These are phyloP conservation scores for Phataginus tricuspis DNA, from an alignment of 2,797 vertebrate genomes.

Conservation along the genomic window DNA sequence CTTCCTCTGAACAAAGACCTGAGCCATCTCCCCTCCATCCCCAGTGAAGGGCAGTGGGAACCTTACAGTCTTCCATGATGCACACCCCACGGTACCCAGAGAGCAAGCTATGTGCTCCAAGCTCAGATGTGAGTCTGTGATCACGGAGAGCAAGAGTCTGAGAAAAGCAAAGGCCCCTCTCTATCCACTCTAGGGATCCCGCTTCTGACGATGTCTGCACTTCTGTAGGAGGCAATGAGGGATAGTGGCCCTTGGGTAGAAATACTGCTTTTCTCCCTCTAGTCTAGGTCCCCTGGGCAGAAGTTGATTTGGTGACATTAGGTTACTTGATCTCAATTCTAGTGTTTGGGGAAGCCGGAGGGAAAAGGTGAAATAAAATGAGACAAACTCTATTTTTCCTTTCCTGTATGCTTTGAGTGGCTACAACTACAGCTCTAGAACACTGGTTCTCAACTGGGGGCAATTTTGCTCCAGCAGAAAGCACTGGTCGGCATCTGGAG, in stretches of 20 bases:
- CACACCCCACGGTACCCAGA: not conserved
- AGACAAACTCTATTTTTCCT: not conserved
- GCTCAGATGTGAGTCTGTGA: not conserved
- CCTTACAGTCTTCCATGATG: not conserved
- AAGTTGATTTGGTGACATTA: not conserved
- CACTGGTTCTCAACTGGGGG: not conserved
- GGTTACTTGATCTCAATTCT: not conserved
- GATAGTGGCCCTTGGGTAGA: not conserved
- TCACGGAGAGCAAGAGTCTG: not conserved
- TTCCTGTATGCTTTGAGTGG: not conserved
- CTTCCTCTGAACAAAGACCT: not conserved
- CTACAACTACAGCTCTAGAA: not conserved
- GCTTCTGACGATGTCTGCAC: too few species aligned
- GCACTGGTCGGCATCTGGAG: not conserved
- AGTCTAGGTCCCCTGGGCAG: not conserved
- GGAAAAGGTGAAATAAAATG: not conserved
- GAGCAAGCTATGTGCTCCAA: not conserved
- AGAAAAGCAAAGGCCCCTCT: not conserved
- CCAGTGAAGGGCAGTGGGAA: not conserved
- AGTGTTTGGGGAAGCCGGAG: not conserved
- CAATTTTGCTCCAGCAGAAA: not conserved
- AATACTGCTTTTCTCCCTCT: not conserved
- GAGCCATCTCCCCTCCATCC: rapidly evolving
- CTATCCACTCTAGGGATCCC: not conserved
- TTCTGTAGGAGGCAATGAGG: not conserved